Evolutionary conservation across 37 sponge, comb jelly and placozoan species (phyloP), one percentile per base, ranked within the genome.

Genomic region (Agelas oroides): DNA sequence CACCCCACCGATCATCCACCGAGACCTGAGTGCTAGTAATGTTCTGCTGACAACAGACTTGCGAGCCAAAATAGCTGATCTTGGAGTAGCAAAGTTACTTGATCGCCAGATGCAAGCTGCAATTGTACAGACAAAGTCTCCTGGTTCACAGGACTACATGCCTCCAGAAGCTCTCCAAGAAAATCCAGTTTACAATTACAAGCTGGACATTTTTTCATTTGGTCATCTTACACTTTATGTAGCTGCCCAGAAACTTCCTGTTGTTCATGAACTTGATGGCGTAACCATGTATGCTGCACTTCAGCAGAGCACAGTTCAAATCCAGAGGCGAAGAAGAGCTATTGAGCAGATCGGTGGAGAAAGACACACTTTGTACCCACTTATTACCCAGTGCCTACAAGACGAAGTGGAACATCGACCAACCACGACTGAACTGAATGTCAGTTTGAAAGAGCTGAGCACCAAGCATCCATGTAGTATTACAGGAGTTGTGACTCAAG

Each of bases 51-150:
- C 78, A 11, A 2, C 21, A 25, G 41, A 77, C 28, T 11, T 21
- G 39, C 78, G 24, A 13, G 78, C 78, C 38, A 77, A 77, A 37
- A 77, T 77, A 27, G 78, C 64, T 13, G 78, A 77, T 35, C 78
- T 77, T 38, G 78, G 78, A 1, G 65, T 77, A 23, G 30, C 78
- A 15, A 77, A 59, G 41, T 25, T 62, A 8, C 53, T 72, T 72
- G 28, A 37, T 27, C 53, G 2, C 5, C 6, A 41, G 23, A 46
- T 8, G 8, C 46, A 46, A 46, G 46, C 46, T 8, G n/a, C 2
- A 46, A 20, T 20, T 39, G 23, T 13, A 72, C 73, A 72, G 23
- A 72, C 73, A 14, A 39, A 19, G 16, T 2, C 15, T 38, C 73
- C 73, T 3, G 73, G 73, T 5, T 27, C n/a, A 5, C 25, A 27